Conservation (phyloP, 2,888 invertebrate species). For the Halictus ligatus region DNA sequence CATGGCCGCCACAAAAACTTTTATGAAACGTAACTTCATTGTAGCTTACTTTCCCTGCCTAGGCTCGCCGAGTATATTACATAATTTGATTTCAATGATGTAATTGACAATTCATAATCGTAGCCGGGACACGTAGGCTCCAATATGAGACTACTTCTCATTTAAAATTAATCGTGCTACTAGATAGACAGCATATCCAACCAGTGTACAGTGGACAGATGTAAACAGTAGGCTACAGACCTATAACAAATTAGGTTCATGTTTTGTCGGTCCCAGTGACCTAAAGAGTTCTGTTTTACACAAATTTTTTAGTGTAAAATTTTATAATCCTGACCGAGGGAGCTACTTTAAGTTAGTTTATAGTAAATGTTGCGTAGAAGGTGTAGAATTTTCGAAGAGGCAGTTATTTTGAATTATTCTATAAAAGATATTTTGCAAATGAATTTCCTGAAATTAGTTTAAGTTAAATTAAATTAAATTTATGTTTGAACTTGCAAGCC, state of each 20-base stretch:
- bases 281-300: too few species aligned
- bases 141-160: background rate
- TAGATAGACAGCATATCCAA: background rate
- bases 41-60: constrained; percentile 2
- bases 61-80: background rate
- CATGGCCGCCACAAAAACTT: background rate
- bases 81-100: constrained; percentile 8
- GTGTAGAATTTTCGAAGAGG: too few species aligned
- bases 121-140: background rate
- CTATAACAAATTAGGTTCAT: background rate
- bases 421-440: too few species aligned
- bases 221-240: background rate
- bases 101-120: constrained; percentile 11
- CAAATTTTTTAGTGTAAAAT: too few species aligned
- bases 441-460: too few species aligned
- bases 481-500: too few species aligned
- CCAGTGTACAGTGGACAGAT: background rate
- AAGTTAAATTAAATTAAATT: too few species aligned
- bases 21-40: background rate
- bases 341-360: too few species aligned
- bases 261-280: background rate
- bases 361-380: too few species aligned
- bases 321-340: too few species aligned
- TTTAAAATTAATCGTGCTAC: background rate
- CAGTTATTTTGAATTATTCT: too few species aligned